A percentile compares a stretch with the other conserved stretches of the same genome.
Evolutionary conservation across 2,888 invertebrate species (phyloP).

Genomic region (Lepidocyrtoides sp.): DNA sequence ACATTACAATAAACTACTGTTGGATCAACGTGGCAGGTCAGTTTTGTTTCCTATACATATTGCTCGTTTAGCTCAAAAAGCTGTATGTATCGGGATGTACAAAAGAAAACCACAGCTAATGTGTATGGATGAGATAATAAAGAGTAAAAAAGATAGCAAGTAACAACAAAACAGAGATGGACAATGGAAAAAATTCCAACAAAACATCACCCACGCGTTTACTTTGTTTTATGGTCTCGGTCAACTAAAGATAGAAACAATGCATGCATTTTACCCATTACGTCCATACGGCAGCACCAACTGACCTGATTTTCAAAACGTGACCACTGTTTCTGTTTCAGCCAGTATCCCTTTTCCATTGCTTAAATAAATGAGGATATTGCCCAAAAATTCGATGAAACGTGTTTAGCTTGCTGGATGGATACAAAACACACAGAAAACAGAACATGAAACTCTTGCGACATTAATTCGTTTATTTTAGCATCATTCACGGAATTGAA

Average conservation of each 20-base stretch:
- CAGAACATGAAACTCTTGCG: background rate
- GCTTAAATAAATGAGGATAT: background rate
- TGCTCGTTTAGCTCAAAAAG: background rate
- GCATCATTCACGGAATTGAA: background rate
- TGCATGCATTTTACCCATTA: no score
- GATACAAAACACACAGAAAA: no score
- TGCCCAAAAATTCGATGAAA: background rate
- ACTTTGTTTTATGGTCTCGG: background rate
- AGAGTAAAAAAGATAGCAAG: no score
- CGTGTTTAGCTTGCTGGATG: background rate
- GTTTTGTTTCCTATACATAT: background rate
- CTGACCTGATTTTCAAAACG: background rate
- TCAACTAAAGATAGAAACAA: background rate
- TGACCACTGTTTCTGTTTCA: background rate
- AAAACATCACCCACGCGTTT: background rate
- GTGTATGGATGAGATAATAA: constrained; percentile 3
- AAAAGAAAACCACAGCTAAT: background rate
- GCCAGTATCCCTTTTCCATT: background rate
- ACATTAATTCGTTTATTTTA: constrained; percentile 18
- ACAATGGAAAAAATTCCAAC: background rate
- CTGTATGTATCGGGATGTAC: background rate
- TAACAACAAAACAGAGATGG: background rate
- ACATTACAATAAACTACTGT: background rate
- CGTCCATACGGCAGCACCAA: background rate
- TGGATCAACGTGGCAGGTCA: no score